Evolutionary conservation across 92 coral and sea anemone species (phyloP).

Genomic region (Epizoanthus illoricatus): DNA sequence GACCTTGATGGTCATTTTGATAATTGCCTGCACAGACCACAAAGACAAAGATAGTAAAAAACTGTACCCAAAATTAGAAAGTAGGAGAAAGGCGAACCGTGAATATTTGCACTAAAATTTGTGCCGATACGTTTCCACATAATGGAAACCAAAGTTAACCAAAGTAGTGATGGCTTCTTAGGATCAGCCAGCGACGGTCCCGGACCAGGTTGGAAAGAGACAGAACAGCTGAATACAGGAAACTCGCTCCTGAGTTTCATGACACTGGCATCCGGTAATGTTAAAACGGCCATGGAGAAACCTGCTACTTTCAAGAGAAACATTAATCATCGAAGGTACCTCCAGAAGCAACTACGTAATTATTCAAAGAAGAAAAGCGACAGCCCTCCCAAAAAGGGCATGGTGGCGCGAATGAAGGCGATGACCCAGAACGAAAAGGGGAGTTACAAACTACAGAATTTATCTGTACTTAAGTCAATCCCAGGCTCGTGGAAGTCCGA

Average conservation of each 20-base stretch:
- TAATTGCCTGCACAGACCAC: constrained; percentile 19
- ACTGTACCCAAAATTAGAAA: not conserved
- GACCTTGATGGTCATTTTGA: constrained; percentile 39
- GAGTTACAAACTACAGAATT: constrained; percentile 46
- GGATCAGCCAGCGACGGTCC: constrained; percentile 52
- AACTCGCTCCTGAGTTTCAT: constrained; percentile 89
- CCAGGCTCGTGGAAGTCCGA: constrained; percentile 36
- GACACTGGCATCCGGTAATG: constrained; percentile 95
- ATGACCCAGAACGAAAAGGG: constrained; percentile 36
- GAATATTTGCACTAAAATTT: not conserved
- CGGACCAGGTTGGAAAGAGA: constrained; percentile 49
- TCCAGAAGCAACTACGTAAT: constrained; percentile 90
- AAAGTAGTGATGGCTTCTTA: constrained; percentile 45
- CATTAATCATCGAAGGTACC: constrained; percentile 94
- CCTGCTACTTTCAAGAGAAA: constrained; percentile 97
- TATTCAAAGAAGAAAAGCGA: constrained; percentile 78
- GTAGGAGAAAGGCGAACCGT: constrained; percentile 7
- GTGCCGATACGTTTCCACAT: not conserved
- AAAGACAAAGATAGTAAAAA: constrained; percentile 15
- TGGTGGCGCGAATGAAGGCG: constrained; percentile 37
- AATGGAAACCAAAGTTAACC: constrained; percentile 38
- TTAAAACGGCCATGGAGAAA: constrained; percentile 93
- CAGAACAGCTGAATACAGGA: constrained; percentile 78
- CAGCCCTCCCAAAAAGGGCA: constrained; percentile 45
- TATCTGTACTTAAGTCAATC: constrained; percentile 52